phyloP scores from a whole-genome alignment of 1,140 invertebrate genomes.

The Lordiphosa clarofinis region DNA sequence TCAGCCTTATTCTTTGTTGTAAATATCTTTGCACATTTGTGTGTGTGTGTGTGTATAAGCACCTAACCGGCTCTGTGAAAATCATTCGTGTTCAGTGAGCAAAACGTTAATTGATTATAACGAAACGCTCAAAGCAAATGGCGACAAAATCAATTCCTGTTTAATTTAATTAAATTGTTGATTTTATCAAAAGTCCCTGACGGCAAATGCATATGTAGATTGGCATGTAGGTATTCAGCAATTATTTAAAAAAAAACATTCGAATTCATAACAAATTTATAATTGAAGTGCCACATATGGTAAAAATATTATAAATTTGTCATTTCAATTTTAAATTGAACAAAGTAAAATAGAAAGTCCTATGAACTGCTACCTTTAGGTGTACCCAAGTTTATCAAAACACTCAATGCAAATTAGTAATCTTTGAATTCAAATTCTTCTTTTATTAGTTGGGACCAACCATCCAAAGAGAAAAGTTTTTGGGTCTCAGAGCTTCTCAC shows the following conservation, averaged over 20 bases:
- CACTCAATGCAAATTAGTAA: too few relatives aligned
- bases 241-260: neutral
- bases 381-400: too few relatives aligned
- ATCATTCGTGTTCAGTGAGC: constrained; percentile 35
- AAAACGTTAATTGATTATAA: constrained; percentile 42
- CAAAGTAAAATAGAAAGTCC: too few relatives aligned
- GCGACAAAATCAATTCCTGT: constrained; percentile 40
- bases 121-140: constrained; percentile 3
- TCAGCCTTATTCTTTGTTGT: neutral
- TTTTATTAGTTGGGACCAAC: too few relatives aligned
- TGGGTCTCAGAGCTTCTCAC: too few relatives aligned
- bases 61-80: constrained; percentile 30
- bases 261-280: constrained; percentile 6
- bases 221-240: neutral
- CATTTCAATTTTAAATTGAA: too few relatives aligned
- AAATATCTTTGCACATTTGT: neutral
- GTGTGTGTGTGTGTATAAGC: constrained; percentile 4
- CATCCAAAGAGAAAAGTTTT: too few relatives aligned
- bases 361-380: too few relatives aligned
- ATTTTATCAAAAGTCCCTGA: constrained; percentile 36
- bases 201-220: constrained; percentile 26
- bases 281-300: constrained; percentile 1
- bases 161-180: constrained; percentile 58
- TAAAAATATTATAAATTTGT: too few relatives aligned
- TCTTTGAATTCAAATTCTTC: too few relatives aligned